These are phyloP conservation scores for Phataginus tricuspis DNA, from an alignment of 2,797 vertebrate genomes.

Conservation along the genomic window DNA sequence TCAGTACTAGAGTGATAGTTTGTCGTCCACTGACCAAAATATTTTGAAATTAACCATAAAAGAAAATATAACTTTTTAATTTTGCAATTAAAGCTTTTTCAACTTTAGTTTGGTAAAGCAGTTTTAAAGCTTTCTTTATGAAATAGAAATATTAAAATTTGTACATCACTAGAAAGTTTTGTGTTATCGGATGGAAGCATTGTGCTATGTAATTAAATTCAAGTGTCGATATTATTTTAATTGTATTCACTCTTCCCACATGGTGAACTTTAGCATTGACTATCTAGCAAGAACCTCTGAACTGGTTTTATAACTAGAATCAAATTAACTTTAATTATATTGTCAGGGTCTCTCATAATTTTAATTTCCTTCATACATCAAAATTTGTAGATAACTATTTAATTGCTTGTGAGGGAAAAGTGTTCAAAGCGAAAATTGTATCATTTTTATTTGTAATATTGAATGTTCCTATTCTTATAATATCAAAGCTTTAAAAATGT, in stretches of 20 bases:
- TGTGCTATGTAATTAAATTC: slow-evolving; percentile 70
- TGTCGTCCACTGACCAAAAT: background rate
- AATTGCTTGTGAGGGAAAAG: background rate
- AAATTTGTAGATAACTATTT: slow-evolving; percentile 58
- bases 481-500: slow-evolving; percentile 19
- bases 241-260: slow-evolving; percentile 59
- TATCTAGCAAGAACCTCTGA: slow-evolving; percentile 55
- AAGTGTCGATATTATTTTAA: slow-evolving; percentile 72
- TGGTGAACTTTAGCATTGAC: slow-evolving; percentile 56
- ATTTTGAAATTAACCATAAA: background rate
- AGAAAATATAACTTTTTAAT: background rate
- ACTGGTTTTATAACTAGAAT: slow-evolving; percentile 56
- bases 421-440: background rate
- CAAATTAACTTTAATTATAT: slow-evolving; percentile 73
- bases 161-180: slow-evolving; percentile 14
- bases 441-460: background rate
- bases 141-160: slow-evolving; percentile 17
- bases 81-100: background rate
- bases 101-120: background rate
- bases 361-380: slow-evolving; percentile 66
- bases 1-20: background rate
- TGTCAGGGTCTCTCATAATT: slow-evolving; percentile 57
- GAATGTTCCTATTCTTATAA: background rate
- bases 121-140: slow-evolving; percentile 2
- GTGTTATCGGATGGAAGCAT: slow-evolving; percentile 57